These are phyloP conservation scores for Bombus picipes DNA, from an alignment of 1,140 invertebrate species.

Conservation along the genomic window DNA sequence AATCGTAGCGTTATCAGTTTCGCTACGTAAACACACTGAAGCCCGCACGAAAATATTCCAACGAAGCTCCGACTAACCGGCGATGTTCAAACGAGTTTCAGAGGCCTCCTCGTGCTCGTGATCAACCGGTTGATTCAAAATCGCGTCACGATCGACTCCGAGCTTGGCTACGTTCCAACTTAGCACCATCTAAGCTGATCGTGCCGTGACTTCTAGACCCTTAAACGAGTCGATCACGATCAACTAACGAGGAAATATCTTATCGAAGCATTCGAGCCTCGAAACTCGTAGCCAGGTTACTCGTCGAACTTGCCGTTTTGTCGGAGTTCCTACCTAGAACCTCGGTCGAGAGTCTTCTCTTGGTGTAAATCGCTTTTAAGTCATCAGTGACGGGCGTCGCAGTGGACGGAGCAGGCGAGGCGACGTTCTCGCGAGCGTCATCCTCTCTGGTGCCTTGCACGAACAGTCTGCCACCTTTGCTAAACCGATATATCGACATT, in stretches of 20 bases:
- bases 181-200: slow-evolving; percentile 11
- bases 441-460: slow-evolving; percentile 90
- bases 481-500: slow-evolving; percentile 89
- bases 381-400: slow-evolving; percentile 82
- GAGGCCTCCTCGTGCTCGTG: not conserved
- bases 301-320: not conserved
- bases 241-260: not conserved
- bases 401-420: slow-evolving; percentile 69
- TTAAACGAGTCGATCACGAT: not conserved
- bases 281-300: not conserved
- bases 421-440: slow-evolving; percentile 82
- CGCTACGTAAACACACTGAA: slow-evolving; percentile 36
- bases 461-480: slow-evolving; percentile 89
- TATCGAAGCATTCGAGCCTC: not conserved
- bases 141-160: slow-evolving; percentile 38
- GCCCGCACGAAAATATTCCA: not conserved
- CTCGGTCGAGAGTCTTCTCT: slow-evolving; percentile 91
- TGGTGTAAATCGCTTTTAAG: slow-evolving; percentile 90
- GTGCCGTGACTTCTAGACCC: slow-evolving; percentile 1
- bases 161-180: slow-evolving; percentile 7
- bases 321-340: slow-evolving; percentile 85
- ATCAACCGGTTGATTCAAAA: slow-evolving; percentile 18
- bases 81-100: slow-evolving; percentile 1
- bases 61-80: not conserved
- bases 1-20: slow-evolving; percentile 24